Evolutionary conservation across 2,113 vertebrate genomes (phyloP).

Genomic region (Syrmaticus mikado): DNA sequence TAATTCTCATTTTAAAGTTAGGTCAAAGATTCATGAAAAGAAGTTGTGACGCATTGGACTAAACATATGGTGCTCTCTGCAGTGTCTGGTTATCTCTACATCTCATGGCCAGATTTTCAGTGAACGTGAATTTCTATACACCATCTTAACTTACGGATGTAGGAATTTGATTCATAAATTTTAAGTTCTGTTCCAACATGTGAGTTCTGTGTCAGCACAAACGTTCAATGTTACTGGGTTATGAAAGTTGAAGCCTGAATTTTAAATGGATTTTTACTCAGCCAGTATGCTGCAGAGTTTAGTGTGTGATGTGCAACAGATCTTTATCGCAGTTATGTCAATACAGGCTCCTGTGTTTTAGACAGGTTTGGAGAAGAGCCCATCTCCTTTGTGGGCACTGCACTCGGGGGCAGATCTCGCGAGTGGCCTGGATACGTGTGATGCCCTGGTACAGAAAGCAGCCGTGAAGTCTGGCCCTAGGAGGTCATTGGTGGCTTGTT

Average conservation of each 20-base stretch:
- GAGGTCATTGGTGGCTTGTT: neutral
- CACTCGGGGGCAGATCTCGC: neutral
- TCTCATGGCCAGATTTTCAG: neutral
- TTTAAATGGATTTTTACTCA: neutral
- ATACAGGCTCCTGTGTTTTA: neutral
- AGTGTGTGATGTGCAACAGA: neutral
- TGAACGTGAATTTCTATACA: neutral
- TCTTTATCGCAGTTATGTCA: neutral
- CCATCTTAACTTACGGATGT: neutral
- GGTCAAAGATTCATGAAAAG: neutral
- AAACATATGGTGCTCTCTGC: neutral
- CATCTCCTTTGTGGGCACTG: neutral
- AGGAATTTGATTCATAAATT: neutral
- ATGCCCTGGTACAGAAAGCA: neutral
- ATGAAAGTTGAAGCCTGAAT: neutral
- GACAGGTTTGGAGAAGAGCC: neutral
- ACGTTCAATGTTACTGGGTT: neutral
- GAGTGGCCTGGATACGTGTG: neutral
- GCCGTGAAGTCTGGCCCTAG: neutral
- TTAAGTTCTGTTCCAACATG: neutral
- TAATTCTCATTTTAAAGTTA: neutral
- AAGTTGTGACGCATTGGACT: neutral
- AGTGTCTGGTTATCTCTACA: neutral
- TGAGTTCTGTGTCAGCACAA: neutral
- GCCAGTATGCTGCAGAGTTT: neutral